These are phyloP conservation scores for Blastobasis lacticolella DNA, from an alignment of 2,888 invertebrate genomes.

Conservation along the genomic window DNA sequence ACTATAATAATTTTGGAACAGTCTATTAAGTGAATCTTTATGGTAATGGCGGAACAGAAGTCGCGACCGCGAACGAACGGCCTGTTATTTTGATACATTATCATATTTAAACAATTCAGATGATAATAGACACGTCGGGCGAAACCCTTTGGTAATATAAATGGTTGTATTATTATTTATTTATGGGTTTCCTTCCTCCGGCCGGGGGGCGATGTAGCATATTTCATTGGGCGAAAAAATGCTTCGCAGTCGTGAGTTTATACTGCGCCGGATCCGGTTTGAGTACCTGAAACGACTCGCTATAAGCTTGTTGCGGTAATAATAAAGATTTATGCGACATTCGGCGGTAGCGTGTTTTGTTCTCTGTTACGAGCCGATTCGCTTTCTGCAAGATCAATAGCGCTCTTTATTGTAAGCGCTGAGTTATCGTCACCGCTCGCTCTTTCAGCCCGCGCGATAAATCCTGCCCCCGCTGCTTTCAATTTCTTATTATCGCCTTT, in stretches of 20 bases:
- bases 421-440: conserved; percentile 61
- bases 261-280: conserved; percentile 62
- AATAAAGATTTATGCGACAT: conserved; percentile 74
- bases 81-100: conserved; percentile 73
- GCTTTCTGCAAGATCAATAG: conserved; percentile 70
- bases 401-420: conserved; percentile 64
- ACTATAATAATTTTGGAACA: conserved; percentile 69
- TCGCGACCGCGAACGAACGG: conserved; percentile 61
- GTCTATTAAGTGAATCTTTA: conserved; percentile 73
- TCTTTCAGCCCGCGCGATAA: conserved; percentile 53
- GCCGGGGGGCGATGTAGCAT: conserved; percentile 65
- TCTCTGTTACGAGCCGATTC: conserved; percentile 69
- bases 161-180: conserved; percentile 75
- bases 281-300: conserved; percentile 68
- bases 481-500: conserved; percentile 60
- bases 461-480: conserved; percentile 42
- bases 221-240: conserved; percentile 73
- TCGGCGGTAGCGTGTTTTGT: conserved; percentile 72
- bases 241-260: conserved; percentile 68
- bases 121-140: conserved; percentile 73
- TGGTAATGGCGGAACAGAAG: conserved; percentile 70
- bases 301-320: conserved; percentile 72
- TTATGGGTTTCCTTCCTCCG: conserved; percentile 70
- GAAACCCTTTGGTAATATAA: conserved; percentile 74
- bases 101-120: conserved; percentile 74